A percentile compares a stretch with the other conserved stretches of the same genome.
Conservation (phyloP, 2,113 vertebrate species). For the Urocynchramus pylzowi region DNA sequence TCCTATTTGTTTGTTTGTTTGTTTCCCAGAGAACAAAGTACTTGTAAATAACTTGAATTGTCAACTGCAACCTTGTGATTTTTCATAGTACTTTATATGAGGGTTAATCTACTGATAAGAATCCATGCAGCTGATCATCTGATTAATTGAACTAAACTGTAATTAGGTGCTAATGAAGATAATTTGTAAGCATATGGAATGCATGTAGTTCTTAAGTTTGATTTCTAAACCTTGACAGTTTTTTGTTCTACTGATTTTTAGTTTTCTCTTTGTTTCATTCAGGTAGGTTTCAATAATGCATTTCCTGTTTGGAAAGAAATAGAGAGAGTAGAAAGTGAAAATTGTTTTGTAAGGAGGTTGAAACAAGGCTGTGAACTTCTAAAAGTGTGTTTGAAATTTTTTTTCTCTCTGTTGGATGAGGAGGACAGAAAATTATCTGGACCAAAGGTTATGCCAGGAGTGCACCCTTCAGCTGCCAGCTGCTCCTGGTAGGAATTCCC, state of each 20-base stretch:
- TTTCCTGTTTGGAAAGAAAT: background rate
- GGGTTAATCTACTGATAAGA: slow-evolving; percentile 49
- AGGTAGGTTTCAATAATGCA: background rate
- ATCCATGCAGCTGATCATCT: slow-evolving; percentile 39
- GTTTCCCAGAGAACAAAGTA: background rate
- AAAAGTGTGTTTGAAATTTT: background rate
- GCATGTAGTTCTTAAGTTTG: slow-evolving; percentile 18
- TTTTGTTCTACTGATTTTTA: background rate
- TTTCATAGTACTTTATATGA: background rate
- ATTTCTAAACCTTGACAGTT: background rate
- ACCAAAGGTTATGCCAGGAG: background rate
- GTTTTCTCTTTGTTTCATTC: background rate
- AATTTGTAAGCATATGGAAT: slow-evolving; percentile 22
- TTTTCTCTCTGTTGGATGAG: background rate
- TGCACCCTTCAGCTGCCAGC: background rate
- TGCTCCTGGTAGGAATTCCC: background rate
- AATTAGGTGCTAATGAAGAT: slow-evolving; percentile 58
- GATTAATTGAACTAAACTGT: slow-evolving; percentile 57
- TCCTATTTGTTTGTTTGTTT: background rate
- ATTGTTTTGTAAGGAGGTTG: background rate
- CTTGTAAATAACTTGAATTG: background rate
- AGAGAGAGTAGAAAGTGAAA: background rate
- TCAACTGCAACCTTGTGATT: background rate
- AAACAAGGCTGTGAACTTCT: background rate
- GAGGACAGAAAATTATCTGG: background rate